These are phyloP conservation scores for Esox masquinongy DNA, from an alignment of 2,797 vertebrate species.

Conservation along the genomic window DNA sequence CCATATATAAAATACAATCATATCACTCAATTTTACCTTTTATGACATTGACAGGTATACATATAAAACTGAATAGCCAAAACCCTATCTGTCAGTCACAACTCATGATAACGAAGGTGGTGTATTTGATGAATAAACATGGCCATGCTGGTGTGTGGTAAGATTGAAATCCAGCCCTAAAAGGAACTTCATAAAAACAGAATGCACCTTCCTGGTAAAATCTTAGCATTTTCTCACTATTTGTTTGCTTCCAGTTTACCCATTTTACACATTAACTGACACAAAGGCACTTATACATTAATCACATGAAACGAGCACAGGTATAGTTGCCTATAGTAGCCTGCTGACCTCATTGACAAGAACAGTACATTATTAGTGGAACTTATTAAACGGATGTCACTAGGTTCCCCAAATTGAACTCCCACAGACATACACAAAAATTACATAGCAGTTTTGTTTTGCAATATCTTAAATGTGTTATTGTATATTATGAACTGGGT, in stretches of 20 bases:
- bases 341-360: too few species aligned
- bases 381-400: slow-evolving; percentile 27
- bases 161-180: too few species aligned
- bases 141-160: too few species aligned
- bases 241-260: slow-evolving; percentile 17
- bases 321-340: neutral
- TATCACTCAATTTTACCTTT: too few species aligned
- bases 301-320: slow-evolving; percentile 1
- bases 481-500: slow-evolving; percentile 2
- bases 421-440: slow-evolving; percentile 5
- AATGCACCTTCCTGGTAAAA: too few species aligned
- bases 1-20: too few species aligned
- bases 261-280: slow-evolving; percentile 14
- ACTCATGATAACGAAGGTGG: too few species aligned
- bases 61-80: too few species aligned
- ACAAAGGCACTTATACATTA: slow-evolving; percentile 13
- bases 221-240: slow-evolving; percentile 8
- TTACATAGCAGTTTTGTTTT: slow-evolving; percentile 16
- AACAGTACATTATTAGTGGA: slow-evolving; percentile 11
- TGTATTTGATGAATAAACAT: too few species aligned
- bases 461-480: slow-evolving; percentile 24
- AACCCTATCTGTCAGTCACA: too few species aligned
- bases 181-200: neutral
- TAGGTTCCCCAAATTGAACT: neutral
- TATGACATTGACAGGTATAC: too few species aligned